Evolutionary conservation across 2,888 invertebrate species (phyloP), one percentile per base, ranked within the genome.

Genomic region (Leucophenga montana): DNA sequence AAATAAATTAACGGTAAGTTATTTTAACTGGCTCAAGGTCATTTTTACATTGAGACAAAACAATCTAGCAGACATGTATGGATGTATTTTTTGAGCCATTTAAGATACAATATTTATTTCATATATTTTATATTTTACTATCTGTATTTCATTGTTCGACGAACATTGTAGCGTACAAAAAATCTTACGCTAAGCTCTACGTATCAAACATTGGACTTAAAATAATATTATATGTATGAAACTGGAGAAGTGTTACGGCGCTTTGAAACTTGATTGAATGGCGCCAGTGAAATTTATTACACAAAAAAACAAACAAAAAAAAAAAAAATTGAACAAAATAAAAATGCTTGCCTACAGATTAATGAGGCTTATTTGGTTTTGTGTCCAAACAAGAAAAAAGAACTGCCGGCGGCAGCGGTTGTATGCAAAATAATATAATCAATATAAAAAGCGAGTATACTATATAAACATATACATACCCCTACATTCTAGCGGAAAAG

Each of bases 251-350:
- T 27, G 11, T 39, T 48, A 27, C 67, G 39, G 61, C 67, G 59
- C 16, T 73, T 69, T 57, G 67, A 66, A 22, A 39, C 20, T 74
- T 83, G 77, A 84, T 79, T 83, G 84, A 81, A 74, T 83, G 80
- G 80, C 85, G 85, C 85, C 80, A 77, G 70, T 69, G 39, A 56
- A 67, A 64, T 75, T 76, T 80, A 76, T 77, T 66, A 71, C 54
- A 67, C 67, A 39, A n/a, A 57, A 44, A 48, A 67, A 73, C 73
- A 69, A 54, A 53, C 70, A 22, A 70, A 46, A 67, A 46, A 56
- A 13, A 50, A 13, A 50, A 50, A 50, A 39, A 11, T 39, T 3
- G 8, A 39, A 39, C 8, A 39, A 39, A 39, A 27, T 27, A 27
- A 27, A 39, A 39, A 39, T 5, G 39, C 39, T 39, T 39, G 39